These are phyloP conservation scores for Drosophila miranda DNA, from an alignment of 1,140 invertebrate species.

Conservation along the genomic window DNA sequence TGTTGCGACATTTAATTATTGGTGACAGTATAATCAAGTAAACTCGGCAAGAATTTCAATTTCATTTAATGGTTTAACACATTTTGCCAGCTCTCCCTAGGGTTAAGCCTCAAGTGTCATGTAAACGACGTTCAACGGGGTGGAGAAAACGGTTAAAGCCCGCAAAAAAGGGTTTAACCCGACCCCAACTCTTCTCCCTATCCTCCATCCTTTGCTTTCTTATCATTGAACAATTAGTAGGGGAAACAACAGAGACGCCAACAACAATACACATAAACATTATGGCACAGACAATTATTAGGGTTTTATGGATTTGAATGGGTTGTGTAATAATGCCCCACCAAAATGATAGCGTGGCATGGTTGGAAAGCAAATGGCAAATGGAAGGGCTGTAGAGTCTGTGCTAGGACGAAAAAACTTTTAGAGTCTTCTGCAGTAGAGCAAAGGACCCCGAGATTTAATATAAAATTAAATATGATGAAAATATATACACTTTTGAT, in stretches of 20 bases:
- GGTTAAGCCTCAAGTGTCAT: conserved; percentile 75
- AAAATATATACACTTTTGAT: too few species aligned
- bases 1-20: conserved; percentile 81
- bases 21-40: conserved; percentile 81
- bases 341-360: neutral
- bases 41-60: conserved; percentile 80
- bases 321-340: conserved; percentile 3
- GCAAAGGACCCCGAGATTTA: too few species aligned
- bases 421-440: too few species aligned
- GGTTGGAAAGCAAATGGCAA: neutral
- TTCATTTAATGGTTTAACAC: conserved; percentile 78
- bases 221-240: conserved; percentile 71
- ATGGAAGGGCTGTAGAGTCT: too few species aligned
- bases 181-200: neutral
- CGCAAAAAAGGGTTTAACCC: conserved; percentile 51
- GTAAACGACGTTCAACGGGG: conserved; percentile 69
- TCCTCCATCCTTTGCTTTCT: conserved; percentile 9
- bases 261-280: conserved; percentile 74
- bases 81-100: conserved; percentile 52
- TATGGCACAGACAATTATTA: conserved; percentile 74
- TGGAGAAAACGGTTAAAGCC: conserved; percentile 28
- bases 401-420: too few species aligned
- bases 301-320: conserved; percentile 57
- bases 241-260: conserved; percentile 30
- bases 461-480: too few species aligned